Evolutionary conservation across 1,140 invertebrate species (phyloP), one percentile per base, ranked within the genome.

Genomic region (Lasioglossum baleicum): DNA sequence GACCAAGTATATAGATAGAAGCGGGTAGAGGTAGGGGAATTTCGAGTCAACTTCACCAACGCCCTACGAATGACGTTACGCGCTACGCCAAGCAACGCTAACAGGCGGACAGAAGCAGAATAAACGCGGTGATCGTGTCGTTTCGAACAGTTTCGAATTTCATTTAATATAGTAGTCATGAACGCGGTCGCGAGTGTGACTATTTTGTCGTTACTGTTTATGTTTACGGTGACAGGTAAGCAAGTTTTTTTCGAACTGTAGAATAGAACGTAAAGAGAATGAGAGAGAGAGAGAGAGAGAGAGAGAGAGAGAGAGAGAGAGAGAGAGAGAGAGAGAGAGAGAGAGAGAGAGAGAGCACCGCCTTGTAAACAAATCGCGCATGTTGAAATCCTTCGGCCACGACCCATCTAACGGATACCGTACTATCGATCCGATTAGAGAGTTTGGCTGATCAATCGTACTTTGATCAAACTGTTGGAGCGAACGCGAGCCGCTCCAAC

Each of bases 21-120:
- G 26, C 26, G 26, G 26, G 26, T 26, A 26, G 26, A 26, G 1
- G 26, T 26, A 53, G 74, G 68, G 64, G 60, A 82, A 63, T 35
- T 71, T 63, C 35, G 4, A 58, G 64, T 35, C 64, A n/a, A 67
- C 35, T n/a, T 48, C 60, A 74, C 87, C 80, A 87, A 88, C 88
- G 83, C 88, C 88, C 86, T 81, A 78, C 83, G 78, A 83, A 83
- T 87, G 75, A 89, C 86, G 83, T 86, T 63, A 61, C 42, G 79
- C 75, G 26, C 1, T 26, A 26, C 26, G n/a, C n/a, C n/a, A n/a
- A n/a, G n/a, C n/a, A n/a, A n/a, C n/a, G n/a, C n/a, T n/a, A n/a
- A n/a, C n/a, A n/a, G n/a, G n/a, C n/a, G n/a, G n/a, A n/a, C 63
- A 69, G 58, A 61, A 13, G 56, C 64, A 10, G 20, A 53, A 26